These are phyloP conservation scores for Caenorhabditis becei DNA, from an alignment of 2,888 invertebrate genomes.

Conservation along the genomic window DNA sequence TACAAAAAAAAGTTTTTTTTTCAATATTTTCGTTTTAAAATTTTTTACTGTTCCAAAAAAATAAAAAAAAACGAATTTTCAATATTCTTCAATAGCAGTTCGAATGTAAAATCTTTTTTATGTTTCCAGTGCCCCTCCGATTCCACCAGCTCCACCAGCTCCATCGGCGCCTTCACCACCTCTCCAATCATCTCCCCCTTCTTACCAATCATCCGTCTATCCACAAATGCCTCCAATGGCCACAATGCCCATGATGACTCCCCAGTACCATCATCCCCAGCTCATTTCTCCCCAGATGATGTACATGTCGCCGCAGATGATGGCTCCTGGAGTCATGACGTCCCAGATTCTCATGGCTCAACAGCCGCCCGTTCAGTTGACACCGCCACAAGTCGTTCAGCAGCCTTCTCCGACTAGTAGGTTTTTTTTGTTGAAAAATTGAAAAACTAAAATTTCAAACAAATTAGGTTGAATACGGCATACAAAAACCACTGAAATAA, in stretches of 20 bases:
- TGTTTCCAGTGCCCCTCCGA: not conserved
- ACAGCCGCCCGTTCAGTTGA: constrained; percentile 27
- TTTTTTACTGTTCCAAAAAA: too few relatives aligned
- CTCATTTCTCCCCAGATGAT: constrained; percentile 26
- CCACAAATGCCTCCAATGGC: constrained; percentile 19
- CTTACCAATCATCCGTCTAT: constrained; percentile 31
- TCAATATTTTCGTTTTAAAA: too few relatives aligned
- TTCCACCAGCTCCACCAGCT: not conserved
- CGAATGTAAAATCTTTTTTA: not conserved
- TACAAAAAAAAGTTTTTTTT: too few relatives aligned
- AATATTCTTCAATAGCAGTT: not conserved
- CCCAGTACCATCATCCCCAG: constrained; percentile 40
- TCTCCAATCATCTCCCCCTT: constrained; percentile 4
- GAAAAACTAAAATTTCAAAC: not conserved
- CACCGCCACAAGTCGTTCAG: constrained; percentile 25
- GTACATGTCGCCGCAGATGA: constrained; percentile 31
- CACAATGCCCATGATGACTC: constrained; percentile 24
- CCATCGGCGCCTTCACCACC: constrained; percentile 5
- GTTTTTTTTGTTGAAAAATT: not conserved
- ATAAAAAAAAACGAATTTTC: not conserved
- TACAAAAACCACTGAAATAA: too few relatives aligned
- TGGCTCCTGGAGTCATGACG: constrained; percentile 11
- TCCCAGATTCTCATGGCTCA: constrained; percentile 15
- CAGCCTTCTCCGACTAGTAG: constrained; percentile 30
- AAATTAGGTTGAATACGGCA: too few relatives aligned